Conservation (phyloP, 2,888 invertebrate species). For the Caenorhabditis auriculariae region DNA sequence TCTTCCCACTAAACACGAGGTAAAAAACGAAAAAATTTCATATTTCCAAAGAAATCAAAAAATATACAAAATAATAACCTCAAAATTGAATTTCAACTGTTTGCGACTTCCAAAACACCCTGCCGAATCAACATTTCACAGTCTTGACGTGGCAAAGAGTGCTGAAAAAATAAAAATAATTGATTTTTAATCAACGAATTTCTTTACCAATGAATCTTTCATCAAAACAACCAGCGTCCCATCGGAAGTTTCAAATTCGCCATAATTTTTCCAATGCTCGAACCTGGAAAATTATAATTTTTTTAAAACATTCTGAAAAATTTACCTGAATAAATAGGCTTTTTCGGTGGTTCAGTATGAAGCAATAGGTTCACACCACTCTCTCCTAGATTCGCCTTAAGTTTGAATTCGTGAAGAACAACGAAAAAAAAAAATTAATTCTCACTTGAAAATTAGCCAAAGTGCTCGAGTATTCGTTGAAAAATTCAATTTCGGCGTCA, state of each 20-base stretch:
- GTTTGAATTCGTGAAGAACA: neutral
- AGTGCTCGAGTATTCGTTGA: slow-evolving; percentile 76
- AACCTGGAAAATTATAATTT: slow-evolving; percentile 74
- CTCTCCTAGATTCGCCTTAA: slow-evolving; percentile 9
- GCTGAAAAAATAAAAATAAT: slow-evolving; percentile 31
- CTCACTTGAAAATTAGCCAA: slow-evolving; percentile 29
- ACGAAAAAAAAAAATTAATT: neutral
- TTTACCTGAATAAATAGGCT: slow-evolving; percentile 42
- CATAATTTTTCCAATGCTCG: slow-evolving; percentile 80
- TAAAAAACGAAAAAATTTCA: no score
- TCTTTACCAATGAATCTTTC: slow-evolving; percentile 77
- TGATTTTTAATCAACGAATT: neutral
- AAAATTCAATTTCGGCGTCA: slow-evolving; percentile 73
- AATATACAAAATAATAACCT: no score
- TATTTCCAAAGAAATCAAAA: no score
- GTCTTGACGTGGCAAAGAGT: slow-evolving; percentile 52
- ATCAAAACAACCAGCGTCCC: slow-evolving; percentile 86
- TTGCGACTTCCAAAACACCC: slow-evolving; percentile 48
- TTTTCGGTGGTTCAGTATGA: slow-evolving; percentile 72
- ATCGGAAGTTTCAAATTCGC: slow-evolving; percentile 88
- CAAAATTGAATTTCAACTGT: no score
- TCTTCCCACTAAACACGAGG: no score
- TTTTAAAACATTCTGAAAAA: neutral
- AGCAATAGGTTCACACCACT: slow-evolving; percentile 26
- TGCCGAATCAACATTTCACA: slow-evolving; percentile 57